These are phyloP conservation scores for Dinocampus coccinellae DNA, from an alignment of 2,888 invertebrate species.

Conservation along the genomic window DNA sequence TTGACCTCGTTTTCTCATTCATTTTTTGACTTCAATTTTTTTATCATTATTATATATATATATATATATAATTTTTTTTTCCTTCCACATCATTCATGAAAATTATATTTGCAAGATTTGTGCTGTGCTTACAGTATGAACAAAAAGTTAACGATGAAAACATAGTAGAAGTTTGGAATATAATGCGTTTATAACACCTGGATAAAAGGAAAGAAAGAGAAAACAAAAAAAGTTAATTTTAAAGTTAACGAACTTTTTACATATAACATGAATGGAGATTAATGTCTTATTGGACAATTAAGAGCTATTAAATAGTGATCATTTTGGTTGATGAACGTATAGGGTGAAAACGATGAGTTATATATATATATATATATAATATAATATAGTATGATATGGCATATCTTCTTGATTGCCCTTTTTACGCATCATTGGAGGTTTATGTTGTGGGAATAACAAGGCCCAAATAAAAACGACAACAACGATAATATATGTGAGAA, in stretches of 20 bases:
- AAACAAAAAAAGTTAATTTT: neutral
- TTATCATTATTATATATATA: no score
- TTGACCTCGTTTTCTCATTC: neutral
- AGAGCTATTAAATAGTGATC: slow-evolving; percentile 23
- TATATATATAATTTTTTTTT: no score
- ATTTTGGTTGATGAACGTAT: neutral
- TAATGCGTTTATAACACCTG: slow-evolving; percentile 3
- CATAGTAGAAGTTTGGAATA: neutral
- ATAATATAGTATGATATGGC: no score
- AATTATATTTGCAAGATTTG: neutral
- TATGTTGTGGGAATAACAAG: neutral
- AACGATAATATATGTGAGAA: neutral
- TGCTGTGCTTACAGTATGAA: neutral
- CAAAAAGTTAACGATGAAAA: neutral
- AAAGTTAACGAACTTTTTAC: slow-evolving; percentile 20
- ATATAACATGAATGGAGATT: slow-evolving; percentile 4
- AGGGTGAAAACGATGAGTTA: neutral
- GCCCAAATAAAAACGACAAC: neutral
- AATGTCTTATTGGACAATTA: neutral
- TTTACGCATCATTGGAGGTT: slow-evolving; percentile 13
- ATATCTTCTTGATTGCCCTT: neutral
- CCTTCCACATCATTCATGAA: neutral
- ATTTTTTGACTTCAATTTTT: neutral
- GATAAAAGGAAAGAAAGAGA: neutral
- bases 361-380: neutral